phyloP scores from a whole-genome alignment of 2,797 vertebrate genomes.

The Xenentodon cancila region DNA sequence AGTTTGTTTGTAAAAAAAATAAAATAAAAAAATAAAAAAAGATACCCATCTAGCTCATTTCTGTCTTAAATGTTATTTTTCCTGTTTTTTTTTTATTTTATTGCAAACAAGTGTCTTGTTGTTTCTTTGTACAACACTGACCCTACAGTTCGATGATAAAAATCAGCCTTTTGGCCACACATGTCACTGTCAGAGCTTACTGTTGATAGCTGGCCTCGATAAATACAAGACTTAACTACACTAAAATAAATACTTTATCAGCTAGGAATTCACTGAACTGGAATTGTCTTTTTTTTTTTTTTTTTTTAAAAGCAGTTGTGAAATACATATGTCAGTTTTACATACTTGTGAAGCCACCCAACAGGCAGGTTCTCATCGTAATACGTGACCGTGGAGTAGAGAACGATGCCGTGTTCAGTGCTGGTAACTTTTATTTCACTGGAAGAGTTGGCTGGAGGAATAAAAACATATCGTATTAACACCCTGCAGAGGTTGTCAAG shows the following conservation, averaged over 20 bases:
- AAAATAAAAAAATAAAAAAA: too few relatives aligned
- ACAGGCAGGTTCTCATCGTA: slow-evolving; percentile 90
- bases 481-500: neutral
- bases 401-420: slow-evolving; percentile 93
- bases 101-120: neutral
- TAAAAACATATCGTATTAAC: slow-evolving; percentile 17
- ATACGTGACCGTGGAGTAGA: slow-evolving; percentile 89
- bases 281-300: too few relatives aligned
- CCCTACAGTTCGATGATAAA: neutral
- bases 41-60: too few relatives aligned
- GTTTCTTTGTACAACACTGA: neutral
- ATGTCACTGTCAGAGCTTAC: neutral
- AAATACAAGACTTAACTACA: neutral
- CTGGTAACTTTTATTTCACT: slow-evolving; percentile 89
- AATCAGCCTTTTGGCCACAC: neutral
- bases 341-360: slow-evolving; percentile 94
- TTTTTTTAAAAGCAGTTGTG: too few relatives aligned
- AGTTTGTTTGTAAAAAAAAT: too few relatives aligned
- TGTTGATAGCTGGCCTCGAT: neutral
- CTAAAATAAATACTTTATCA: neutral
- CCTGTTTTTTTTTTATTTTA: too few relatives aligned
- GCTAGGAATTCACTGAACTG: too few relatives aligned
- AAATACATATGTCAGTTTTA: neutral
- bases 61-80: too few relatives aligned
- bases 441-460: slow-evolving; percentile 88